phyloP scores from a whole-genome alignment of 2,113 vertebrate species.

The Panurus biarmicus region DNA sequence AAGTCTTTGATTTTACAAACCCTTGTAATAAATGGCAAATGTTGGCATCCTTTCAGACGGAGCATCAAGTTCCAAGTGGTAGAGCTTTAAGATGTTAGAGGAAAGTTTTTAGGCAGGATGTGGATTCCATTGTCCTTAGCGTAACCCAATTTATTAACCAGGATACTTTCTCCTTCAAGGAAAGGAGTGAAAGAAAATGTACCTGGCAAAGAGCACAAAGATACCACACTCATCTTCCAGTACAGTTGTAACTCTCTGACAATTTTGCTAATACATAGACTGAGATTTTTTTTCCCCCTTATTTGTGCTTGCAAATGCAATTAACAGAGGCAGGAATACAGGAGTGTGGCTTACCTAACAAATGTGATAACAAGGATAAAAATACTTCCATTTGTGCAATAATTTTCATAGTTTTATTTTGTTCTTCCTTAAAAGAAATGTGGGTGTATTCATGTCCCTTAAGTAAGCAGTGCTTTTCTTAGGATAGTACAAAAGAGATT shows the following conservation, averaged over 20 bases:
- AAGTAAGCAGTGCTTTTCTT: not conserved
- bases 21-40: not conserved
- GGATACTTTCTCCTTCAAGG: not conserved
- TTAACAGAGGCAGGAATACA: not conserved
- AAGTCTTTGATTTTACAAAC: constrained; percentile 37
- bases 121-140: constrained; percentile 13
- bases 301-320: not conserved
- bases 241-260: not conserved
- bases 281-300: not conserved
- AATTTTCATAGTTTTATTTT: not conserved
- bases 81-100: constrained; percentile 2
- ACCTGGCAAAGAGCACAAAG: not conserved
- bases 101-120: constrained; percentile 23
- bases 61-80: not conserved
- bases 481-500: not conserved
- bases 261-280: not conserved
- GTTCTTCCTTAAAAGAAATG: not conserved
- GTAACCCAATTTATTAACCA: not conserved
- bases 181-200: not conserved
- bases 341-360: not conserved
- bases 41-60: constrained; percentile 28
- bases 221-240: not conserved
- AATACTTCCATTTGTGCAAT: not conserved
- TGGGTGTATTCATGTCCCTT: not conserved
- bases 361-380: not conserved